These are phyloP conservation scores for Bufo bufo DNA, from an alignment of 2,113 vertebrate species.

Conservation along the genomic window DNA sequence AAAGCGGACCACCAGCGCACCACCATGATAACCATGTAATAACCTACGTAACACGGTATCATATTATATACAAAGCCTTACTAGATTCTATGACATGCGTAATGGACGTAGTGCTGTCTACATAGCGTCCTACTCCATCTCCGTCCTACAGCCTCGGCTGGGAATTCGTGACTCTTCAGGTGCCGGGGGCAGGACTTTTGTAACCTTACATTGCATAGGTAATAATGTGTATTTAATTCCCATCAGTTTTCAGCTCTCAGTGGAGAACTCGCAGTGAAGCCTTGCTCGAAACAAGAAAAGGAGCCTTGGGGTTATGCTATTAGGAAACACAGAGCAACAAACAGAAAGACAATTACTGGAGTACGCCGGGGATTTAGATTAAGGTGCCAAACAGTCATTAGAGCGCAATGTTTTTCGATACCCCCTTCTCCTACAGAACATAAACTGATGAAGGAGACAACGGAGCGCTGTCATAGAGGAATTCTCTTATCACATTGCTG, in stretches of 20 bases:
- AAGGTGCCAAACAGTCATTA: constrained; percentile 35
- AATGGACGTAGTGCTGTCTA: not conserved
- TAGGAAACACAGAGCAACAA: constrained; percentile 37
- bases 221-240: constrained; percentile 1
- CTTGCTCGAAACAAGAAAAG: constrained; percentile 28
- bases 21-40: not conserved
- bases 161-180: constrained; percentile 14
- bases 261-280: not conserved
- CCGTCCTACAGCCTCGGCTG: not conserved
- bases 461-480: constrained; percentile 28
- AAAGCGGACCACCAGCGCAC: not conserved
- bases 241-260: not conserved
- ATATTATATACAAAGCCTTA: not conserved
- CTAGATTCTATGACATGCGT: not conserved
- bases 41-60: not conserved
- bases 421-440: constrained; percentile 21
- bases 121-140: not conserved
- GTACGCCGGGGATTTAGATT: not conserved
- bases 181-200: not conserved
- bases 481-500: not conserved
- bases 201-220: constrained; percentile 22
- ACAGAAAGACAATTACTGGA: constrained; percentile 35
- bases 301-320: constrained; percentile 43
- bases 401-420: constrained; percentile 16
- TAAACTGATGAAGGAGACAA: not conserved